Percentiles rank a stretch among this genome's conserved stretches.
Evolutionary conservation across 2,113 vertebrate genomes (phyloP).

Genomic region (Tetrax tetrax): DNA sequence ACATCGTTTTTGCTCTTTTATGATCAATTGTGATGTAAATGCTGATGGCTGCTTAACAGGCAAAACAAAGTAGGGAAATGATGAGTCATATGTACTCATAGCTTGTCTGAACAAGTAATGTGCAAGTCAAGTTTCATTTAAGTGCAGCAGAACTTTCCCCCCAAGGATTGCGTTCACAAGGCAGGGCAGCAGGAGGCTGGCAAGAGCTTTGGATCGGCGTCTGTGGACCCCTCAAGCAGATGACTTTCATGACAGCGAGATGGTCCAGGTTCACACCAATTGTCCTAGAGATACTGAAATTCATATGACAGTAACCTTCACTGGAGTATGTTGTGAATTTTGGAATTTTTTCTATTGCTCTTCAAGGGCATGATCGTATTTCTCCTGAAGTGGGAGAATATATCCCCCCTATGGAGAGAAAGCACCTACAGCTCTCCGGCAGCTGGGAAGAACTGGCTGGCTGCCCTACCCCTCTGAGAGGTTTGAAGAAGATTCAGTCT

Average conservation of each 20-base stretch:
- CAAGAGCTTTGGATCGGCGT: background rate
- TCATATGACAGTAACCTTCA: background rate
- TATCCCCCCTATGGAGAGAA: background rate
- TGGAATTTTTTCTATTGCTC: background rate
- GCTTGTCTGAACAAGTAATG: slow-evolving; percentile 69
- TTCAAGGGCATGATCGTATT: background rate
- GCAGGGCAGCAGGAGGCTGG: slow-evolving; percentile 15
- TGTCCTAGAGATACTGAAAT: background rate
- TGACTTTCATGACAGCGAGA: background rate
- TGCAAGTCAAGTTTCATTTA: slow-evolving; percentile 66
- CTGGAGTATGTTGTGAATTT: background rate
- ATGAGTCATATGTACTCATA: slow-evolving; percentile 67
- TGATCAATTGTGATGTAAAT: slow-evolving; percentile 70
- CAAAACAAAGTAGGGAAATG: slow-evolving; percentile 69
- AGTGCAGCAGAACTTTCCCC: slow-evolving; percentile 21
- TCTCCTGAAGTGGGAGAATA: background rate
- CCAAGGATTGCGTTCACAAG: background rate
- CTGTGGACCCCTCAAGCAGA: background rate
- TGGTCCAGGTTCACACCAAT: background rate
- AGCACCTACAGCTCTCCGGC: background rate
- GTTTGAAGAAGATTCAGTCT: background rate
- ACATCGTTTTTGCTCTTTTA: slow-evolving; percentile 54
- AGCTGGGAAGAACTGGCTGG: background rate
- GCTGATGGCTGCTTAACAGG: slow-evolving; percentile 70
- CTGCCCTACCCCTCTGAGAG: background rate